These are phyloP conservation scores for Pogonomyrmex californicus DNA, from an alignment of 1,140 invertebrate species.

Conservation along the genomic window DNA sequence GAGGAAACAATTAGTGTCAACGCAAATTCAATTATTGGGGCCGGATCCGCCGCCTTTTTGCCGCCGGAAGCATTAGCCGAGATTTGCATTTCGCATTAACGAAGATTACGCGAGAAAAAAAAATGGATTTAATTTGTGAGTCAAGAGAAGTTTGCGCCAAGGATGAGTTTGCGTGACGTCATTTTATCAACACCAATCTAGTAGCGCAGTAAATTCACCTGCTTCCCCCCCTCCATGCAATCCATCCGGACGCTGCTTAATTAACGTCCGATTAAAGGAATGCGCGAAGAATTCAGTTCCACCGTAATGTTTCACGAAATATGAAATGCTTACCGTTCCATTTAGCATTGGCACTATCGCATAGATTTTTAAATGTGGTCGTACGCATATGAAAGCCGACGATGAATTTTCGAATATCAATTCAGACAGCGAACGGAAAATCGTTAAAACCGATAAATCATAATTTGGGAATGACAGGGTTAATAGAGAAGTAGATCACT, in stretches of 20 bases:
- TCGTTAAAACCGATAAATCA: conserved; percentile 53
- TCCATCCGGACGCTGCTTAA: not conserved
- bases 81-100: conserved; percentile 47
- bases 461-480: conserved; percentile 49
- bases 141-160: not conserved
- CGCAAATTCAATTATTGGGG: conserved; percentile 60
- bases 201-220: not conserved
- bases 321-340: not conserved
- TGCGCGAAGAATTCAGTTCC: not conserved
- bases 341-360: conserved; percentile 22
- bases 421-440: conserved; percentile 18
- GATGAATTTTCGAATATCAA: conserved; percentile 54
- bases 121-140: conserved; percentile 26
- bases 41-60: conserved; percentile 52
- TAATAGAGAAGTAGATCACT: conserved; percentile 24
- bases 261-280: not conserved
- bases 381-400: not conserved
- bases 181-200: conserved; percentile 2
- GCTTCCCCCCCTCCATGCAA: not conserved
- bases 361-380: not conserved
- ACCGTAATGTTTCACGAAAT: conserved; percentile 11
- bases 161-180: not conserved
- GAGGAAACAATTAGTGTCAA: conserved; percentile 58
- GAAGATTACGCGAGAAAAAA: conserved; percentile 31
- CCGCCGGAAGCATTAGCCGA: conserved; percentile 44